Conservation (phyloP, 2,888 invertebrate species). For the Agonopterix heracliana region DNA sequence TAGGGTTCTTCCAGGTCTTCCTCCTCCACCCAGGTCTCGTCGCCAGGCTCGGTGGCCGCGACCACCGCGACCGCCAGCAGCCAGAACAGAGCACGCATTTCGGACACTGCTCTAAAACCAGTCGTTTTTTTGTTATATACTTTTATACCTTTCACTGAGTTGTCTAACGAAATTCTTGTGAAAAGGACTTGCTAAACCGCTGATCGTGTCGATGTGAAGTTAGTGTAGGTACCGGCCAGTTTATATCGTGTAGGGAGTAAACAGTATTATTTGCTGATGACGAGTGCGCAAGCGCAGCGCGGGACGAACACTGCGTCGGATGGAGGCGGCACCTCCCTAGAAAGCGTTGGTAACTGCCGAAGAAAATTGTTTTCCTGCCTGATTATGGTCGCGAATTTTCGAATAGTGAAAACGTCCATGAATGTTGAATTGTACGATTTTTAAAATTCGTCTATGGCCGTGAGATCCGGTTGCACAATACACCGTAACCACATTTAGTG, state of each 20-base stretch:
- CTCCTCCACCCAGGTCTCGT: slow-evolving; percentile 52
- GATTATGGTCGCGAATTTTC: slow-evolving; percentile 56
- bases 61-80: slow-evolving; percentile 37
- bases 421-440: slow-evolving; percentile 36
- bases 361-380: slow-evolving; percentile 40
- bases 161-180: slow-evolving; percentile 25
- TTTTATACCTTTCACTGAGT: slow-evolving; percentile 52
- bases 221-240: slow-evolving; percentile 9
- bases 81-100: slow-evolving; percentile 51
- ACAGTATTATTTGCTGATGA: slow-evolving; percentile 28
- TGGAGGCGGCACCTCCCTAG: slow-evolving; percentile 21
- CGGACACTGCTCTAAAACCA: slow-evolving; percentile 34
- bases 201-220: slow-evolving; percentile 15
- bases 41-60: slow-evolving; percentile 37
- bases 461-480: slow-evolving; percentile 44
- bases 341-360: slow-evolving; percentile 54
- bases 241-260: slow-evolving; percentile 43
- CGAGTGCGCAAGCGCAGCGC: slow-evolving; percentile 42
- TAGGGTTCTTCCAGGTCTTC: slow-evolving; percentile 39
- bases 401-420: slow-evolving; percentile 56
- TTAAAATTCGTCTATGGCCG: slow-evolving; percentile 33
- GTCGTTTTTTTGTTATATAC: slow-evolving; percentile 59
- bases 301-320: slow-evolving; percentile 17
- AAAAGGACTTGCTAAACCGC: slow-evolving; percentile 38
- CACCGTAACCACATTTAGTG: slow-evolving; percentile 9